Percentiles rank a stretch among this genome's conserved stretches.
phyloP scores from a whole-genome alignment of 2,113 vertebrate genomes.

The Pheucticus melanocephalus region DNA sequence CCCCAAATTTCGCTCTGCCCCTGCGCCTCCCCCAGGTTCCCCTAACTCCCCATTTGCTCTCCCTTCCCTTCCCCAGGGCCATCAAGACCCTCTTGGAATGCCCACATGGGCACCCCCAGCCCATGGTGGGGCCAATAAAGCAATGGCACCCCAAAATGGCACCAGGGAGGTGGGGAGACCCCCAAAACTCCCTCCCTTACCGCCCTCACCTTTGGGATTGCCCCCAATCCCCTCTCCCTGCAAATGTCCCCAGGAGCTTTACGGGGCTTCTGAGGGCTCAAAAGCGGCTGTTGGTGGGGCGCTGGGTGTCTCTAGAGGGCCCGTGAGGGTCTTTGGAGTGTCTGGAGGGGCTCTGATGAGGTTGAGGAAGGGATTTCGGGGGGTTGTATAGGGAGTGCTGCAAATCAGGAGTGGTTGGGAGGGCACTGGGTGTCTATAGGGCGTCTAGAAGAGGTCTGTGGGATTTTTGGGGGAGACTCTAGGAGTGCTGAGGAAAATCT shows the following conservation, averaged over 20 bases:
- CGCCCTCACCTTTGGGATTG: too few species aligned
- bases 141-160: not conserved
- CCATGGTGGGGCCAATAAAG: not conserved
- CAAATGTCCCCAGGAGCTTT: not conserved
- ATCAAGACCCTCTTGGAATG: not conserved
- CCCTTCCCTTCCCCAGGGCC: not conserved
- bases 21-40: fast-evolving
- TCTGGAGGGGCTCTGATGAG: not conserved
- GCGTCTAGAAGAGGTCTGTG: not conserved
- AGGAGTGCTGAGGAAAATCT: not conserved
- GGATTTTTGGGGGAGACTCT: not conserved
- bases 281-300: not conserved
- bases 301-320: not conserved
- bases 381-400: too few species aligned
- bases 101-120: not conserved
- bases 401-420: too few species aligned
- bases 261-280: too few species aligned
- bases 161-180: too few species aligned
- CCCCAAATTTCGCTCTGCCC: not conserved
- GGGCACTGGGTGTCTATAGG: not conserved
- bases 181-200: not conserved
- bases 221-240: too few species aligned
- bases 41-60: not conserved
- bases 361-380: not conserved
- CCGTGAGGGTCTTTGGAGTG: fast-evolving